These are phyloP conservation scores for Paramormyrops hopkinsi DNA, from an alignment of 2,797 vertebrate genomes.

Conservation along the genomic window DNA sequence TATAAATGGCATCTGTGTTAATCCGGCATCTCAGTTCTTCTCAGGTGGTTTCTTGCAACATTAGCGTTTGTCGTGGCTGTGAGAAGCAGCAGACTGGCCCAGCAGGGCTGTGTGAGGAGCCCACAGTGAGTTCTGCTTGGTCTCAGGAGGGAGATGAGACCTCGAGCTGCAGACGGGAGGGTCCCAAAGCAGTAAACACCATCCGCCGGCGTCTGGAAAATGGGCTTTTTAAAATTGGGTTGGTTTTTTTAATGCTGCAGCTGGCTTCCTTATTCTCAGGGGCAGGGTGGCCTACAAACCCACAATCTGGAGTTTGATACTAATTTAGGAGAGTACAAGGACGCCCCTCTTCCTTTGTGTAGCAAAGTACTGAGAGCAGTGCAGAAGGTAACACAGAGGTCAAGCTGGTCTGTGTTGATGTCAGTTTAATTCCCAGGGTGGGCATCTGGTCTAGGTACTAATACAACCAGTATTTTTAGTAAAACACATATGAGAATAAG, in stretches of 20 bases:
- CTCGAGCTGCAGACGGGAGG: background rate
- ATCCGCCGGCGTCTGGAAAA: background rate
- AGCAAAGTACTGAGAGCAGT: constrained; percentile 38
- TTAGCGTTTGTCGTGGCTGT: background rate
- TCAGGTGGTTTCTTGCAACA: background rate
- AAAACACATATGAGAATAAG: background rate
- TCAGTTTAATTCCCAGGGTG: constrained; percentile 15
- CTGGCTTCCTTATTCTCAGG: constrained; percentile 11
- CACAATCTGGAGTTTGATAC: constrained; percentile 26
- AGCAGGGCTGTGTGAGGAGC: background rate
- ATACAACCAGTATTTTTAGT: background rate
- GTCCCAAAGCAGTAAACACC: background rate
- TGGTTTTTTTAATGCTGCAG: background rate
- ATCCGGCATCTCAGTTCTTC: background rate
- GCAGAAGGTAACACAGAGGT: background rate
- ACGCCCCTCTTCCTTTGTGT: constrained; percentile 37
- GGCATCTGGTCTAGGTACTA: background rate
- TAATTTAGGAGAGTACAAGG: constrained; percentile 37
- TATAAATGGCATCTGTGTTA: background rate
- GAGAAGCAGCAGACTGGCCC: background rate
- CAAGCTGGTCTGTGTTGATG: background rate
- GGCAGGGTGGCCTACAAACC: constrained; percentile 39
- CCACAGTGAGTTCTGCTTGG: background rate
- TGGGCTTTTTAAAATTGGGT: background rate
- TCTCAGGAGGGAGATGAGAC: background rate